Evolutionary conservation across 2,888 invertebrate species (phyloP), one percentile per base, ranked within the genome.

Genomic region (Acleris laterana): DNA sequence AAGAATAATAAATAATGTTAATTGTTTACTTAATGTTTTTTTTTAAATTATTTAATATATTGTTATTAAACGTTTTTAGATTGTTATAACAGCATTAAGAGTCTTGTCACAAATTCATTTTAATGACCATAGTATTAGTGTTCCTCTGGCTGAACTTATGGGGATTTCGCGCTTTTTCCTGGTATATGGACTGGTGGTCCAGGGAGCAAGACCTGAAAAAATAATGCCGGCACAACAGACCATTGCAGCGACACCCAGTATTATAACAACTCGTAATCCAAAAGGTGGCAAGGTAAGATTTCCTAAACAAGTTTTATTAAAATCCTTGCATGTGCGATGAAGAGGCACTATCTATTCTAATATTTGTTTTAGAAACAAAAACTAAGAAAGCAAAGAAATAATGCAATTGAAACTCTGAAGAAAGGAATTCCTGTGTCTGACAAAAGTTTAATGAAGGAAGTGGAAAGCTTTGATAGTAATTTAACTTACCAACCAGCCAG

Each of bases 221-320:
- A 93, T 96, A 32, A 85, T 93, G 81, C 94, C 95, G 1, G 93
- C 95, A 0, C 94, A 95, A 72, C 94, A 95, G 72, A 93, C 94
- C 20, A 81, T 95, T 48, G 94, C 94, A 13, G 93, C 94, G 69
- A 92, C 93, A 69, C 85, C 91, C 17, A 83, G 90, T 0, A 75
- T 84, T n/a, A 11, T 32, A 16, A 51, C 25, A 6, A 66, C 56
- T 56, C 90, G 87, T 69, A 90, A 90, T 66, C 74, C 81, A 50
- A 90, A 85, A 76, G 95, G 95, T n/a, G 95, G 95, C 72, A 95
- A 95, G 87, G 94, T 95, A 84, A 74, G 69, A 66, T 58, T 52
- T 32, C 22, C 59, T 58, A 0, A 46, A 46, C 7, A 7, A 17
- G 46, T n/a, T 9, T 32, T 9, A 32, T 32, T 13, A 25, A 25